Evolutionary conservation across 2,113 vertebrate species (phyloP).

Genomic region (Halcyon senegalensis): DNA sequence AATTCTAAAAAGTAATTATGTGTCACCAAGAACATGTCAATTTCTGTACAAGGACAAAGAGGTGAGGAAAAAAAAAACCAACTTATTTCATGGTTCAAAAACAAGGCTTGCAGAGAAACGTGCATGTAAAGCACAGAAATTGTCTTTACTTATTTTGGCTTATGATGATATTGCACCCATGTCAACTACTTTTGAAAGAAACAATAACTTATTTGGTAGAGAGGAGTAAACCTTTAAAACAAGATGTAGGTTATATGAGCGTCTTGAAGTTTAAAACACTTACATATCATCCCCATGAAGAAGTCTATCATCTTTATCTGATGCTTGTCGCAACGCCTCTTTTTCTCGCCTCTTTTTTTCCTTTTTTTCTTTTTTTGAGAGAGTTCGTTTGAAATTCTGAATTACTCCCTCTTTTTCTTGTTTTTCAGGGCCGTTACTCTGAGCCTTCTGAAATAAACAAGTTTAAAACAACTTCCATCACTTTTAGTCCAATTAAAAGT

Average conservation of each 20-base stretch:
- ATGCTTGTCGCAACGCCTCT: conserved; percentile 83
- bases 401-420: conserved; percentile 97
- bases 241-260: background rate
- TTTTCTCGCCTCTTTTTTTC: conserved; percentile 96
- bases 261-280: background rate
- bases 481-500: background rate
- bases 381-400: conserved; percentile 96
- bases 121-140: background rate
- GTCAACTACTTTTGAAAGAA: background rate
- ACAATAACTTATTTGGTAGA: background rate
- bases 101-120: background rate
- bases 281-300: conserved; percentile 87
- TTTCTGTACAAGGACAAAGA: background rate
- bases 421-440: conserved; percentile 96
- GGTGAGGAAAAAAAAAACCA: background rate
- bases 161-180: background rate
- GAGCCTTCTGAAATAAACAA: conserved; percentile 83
- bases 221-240: background rate
- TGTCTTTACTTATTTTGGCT: background rate
- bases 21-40: background rate
- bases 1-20: background rate
- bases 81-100: background rate
- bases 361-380: conserved; percentile 98
- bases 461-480: background rate
- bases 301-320: conserved; percentile 86